A percentile compares a stretch with the other conserved stretches of the same genome.
Conservation (phyloP, 2,113 vertebrate species). For the Apteryx mantelli region DNA sequence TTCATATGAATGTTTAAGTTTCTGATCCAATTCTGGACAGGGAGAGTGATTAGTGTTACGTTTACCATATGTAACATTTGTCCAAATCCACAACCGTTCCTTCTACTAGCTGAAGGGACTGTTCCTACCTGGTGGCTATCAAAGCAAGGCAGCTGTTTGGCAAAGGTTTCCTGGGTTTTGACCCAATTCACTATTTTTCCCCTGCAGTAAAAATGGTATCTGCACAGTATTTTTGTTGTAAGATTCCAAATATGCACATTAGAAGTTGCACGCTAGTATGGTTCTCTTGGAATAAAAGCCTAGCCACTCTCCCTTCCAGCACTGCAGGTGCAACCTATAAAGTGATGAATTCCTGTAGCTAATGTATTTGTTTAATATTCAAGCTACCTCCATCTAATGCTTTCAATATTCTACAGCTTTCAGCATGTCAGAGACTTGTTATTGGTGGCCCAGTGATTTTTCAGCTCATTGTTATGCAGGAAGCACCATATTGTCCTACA, state of each 20-base stretch:
- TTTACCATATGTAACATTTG: background rate
- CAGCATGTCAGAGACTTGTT: too few species aligned
- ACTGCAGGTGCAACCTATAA: background rate
- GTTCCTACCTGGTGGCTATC: background rate
- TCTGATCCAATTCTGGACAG: background rate
- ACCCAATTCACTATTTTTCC: background rate
- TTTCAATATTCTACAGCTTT: background rate
- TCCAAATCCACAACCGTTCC: background rate
- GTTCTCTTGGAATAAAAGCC: background rate
- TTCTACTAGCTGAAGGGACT: background rate
- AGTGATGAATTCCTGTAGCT: too few species aligned
- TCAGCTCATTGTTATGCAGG: background rate
- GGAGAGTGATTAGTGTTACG: background rate
- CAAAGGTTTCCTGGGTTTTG: background rate
- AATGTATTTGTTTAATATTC: background rate
- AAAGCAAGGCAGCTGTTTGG: background rate
- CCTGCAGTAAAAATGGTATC: too few species aligned
- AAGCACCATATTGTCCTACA: background rate
- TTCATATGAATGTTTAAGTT: background rate
- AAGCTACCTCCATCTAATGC: background rate
- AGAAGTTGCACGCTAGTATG: background rate
- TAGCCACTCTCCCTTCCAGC: background rate
- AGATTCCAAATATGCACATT: background rate
- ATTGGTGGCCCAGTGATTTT: background rate
- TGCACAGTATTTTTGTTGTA: background rate